Conservation (phyloP, 2,888 invertebrate genomes). For the Apamea epomidion region DNA sequence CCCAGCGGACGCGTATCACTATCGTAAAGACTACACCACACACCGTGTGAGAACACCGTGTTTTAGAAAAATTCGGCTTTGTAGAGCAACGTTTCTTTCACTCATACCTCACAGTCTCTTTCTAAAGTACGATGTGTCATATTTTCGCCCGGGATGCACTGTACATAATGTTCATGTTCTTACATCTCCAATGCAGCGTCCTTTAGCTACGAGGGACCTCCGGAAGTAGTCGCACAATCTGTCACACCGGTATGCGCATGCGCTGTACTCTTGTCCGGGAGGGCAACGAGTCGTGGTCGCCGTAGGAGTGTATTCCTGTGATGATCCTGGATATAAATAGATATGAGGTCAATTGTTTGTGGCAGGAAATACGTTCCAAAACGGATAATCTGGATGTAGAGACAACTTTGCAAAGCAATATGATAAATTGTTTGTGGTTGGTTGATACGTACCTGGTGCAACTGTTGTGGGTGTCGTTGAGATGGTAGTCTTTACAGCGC, state of each 20-base stretch:
- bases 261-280: conserved; percentile 90
- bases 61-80: no score
- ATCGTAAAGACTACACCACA: no score
- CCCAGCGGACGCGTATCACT: no score
- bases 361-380: background rate
- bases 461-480: conserved; percentile 25
- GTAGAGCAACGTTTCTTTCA: no score
- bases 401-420: background rate
- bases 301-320: background rate
- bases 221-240: conserved; percentile 93
- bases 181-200: conserved; percentile 85
- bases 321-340: background rate
- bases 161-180: background rate
- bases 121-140: no score
- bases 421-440: background rate
- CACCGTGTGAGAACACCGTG: no score
- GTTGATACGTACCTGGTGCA: conserved; percentile 29
- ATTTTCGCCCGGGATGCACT: no score
- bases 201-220: conserved; percentile 79
- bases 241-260: conserved; percentile 94
- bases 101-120: no score
- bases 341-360: background rate
- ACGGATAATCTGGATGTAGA: no score
- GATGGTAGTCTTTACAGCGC: conserved; percentile 15
- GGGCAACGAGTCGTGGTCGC: conserved; percentile 71